Evolutionary conservation across 2,797 vertebrate species (phyloP), one percentile per base, ranked within the genome.

Genomic region (Enteromius trimaculatus): DNA sequence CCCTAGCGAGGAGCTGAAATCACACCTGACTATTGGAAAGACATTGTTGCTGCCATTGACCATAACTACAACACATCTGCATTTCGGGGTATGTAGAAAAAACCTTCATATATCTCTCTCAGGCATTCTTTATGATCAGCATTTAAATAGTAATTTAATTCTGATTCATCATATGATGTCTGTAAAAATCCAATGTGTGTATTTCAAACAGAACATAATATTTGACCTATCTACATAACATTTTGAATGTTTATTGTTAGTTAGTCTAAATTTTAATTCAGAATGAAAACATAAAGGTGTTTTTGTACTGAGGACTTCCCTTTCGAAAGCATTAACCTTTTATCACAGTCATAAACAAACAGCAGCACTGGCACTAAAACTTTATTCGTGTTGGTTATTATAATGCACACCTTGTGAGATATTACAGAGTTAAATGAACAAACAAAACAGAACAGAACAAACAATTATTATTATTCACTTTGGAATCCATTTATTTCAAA

Each of bases 1-100:
- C 92, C 26, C 53, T 39, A 97, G 96, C 93, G 94, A 87, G 95
- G 94, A 85, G 93, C 92, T 87, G 95, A 95, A 89, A 95, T 95
- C 91, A 97, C 96, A 84, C 95, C 96, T 8, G 95, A 98, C 90
- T 96, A 98, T 91, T 99, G 97, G 97, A 99, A 97, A 91, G 98
- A 98, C 91, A 94, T 98, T 92, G 88, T 98, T 79, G 95, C 96
- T 90, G 96, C 95, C 87, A 96, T 99, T 82, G 97, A 99, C 87
- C 95, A 98, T 92, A 98, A 98, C 92, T 99, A 98, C 93, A 98
- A 97, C 94, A 97, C 96, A 80, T 93, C 97, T 88, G 97, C 98
- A 85, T 99, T 98, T 93, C 97, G 96, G 96, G 97, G 98, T 98
- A 94, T 90, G 95, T 79, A 44, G 70, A 70, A 86, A 64, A 16